Conservation (phyloP, 2,797 vertebrate genomes). For the Gastrophryne carolinensis region DNA sequence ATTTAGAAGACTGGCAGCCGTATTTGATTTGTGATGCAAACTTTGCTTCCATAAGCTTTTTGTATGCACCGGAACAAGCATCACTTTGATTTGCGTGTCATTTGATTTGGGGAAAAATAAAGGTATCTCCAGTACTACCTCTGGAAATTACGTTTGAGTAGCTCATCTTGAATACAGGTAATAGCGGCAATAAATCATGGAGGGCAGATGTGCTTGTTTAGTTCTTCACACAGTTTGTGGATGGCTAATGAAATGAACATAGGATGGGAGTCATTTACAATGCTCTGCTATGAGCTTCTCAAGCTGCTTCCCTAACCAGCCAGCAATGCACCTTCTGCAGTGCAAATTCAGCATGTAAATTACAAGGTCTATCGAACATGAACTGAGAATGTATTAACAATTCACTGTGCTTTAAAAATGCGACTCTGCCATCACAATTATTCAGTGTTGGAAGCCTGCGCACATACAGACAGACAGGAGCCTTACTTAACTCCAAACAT, state of each 20-base stretch:
- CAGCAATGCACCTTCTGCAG: constrained; percentile 48
- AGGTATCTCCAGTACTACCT: neutral
- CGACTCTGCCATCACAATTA: constrained; percentile 9
- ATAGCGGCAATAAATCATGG: constrained; percentile 37
- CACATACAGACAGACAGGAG: constrained; percentile 1
- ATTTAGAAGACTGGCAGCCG: neutral
- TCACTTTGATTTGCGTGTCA: constrained; percentile 18
- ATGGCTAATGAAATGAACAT: constrained; percentile 52
- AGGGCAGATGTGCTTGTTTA: constrained; percentile 43
- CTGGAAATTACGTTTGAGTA: constrained; percentile 22
- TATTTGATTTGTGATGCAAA: constrained; percentile 15
- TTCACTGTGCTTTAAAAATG: constrained; percentile 27
- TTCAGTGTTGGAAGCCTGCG: constrained; percentile 19
- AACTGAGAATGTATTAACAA: constrained; percentile 43
- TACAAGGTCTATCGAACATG: constrained; percentile 48
- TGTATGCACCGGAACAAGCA: constrained; percentile 16
- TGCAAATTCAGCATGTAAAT: constrained; percentile 51
- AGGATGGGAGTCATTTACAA: constrained; percentile 48
- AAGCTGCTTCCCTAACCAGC: constrained; percentile 44
- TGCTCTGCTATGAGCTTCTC: constrained; percentile 33
- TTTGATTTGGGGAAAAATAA: neutral
- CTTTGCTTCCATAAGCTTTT: constrained; percentile 32
- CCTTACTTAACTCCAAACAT: constrained; percentile 19
- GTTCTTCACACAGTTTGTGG: constrained; percentile 47
- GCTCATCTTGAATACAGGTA: constrained; percentile 19